Percentiles rank a stretch among this genome's conserved stretches.
These are phyloP conservation scores for Stenichneumon culpator DNA, from an alignment of 2,888 invertebrate genomes.

Conservation along the genomic window DNA sequence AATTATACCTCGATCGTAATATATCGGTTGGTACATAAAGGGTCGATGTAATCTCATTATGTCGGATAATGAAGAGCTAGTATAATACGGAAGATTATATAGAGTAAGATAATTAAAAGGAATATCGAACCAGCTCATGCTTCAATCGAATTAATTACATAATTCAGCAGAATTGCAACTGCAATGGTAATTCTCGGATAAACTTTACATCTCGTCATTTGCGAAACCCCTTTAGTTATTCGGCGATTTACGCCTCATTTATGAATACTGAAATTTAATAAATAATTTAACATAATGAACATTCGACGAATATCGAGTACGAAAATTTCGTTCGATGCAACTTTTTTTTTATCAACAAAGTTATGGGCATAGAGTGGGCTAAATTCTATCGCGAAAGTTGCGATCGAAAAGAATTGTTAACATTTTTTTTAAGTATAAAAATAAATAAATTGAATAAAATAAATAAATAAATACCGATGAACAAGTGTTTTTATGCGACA, in stretches of 20 bases:
- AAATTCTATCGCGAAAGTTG: too few relatives aligned
- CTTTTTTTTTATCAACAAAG: too few relatives aligned
- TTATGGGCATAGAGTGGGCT: too few relatives aligned
- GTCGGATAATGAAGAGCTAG: neutral
- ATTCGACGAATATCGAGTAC: too few relatives aligned
- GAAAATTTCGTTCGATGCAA: too few relatives aligned
- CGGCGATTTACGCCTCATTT: neutral
- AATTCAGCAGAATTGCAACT: neutral
- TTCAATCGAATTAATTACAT: neutral
- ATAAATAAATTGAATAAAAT: too few relatives aligned
- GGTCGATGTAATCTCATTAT: neutral
- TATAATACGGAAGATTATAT: neutral
- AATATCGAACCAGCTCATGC: neutral
- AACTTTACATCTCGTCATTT: neutral
- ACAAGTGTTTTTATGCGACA: too few relatives aligned
- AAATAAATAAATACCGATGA: too few relatives aligned
- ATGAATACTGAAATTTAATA: neutral
- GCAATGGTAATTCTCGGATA: neutral
- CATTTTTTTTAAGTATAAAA: too few relatives aligned
- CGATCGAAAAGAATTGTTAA: too few relatives aligned
- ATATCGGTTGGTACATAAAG: neutral
- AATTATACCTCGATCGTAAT: neutral
- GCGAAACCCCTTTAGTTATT: neutral
- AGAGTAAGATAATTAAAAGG: neutral
- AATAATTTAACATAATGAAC: too few relatives aligned